These are phyloP conservation scores for Pomacea maculata DNA, from an alignment of 1,140 invertebrate species.

Conservation along the genomic window DNA sequence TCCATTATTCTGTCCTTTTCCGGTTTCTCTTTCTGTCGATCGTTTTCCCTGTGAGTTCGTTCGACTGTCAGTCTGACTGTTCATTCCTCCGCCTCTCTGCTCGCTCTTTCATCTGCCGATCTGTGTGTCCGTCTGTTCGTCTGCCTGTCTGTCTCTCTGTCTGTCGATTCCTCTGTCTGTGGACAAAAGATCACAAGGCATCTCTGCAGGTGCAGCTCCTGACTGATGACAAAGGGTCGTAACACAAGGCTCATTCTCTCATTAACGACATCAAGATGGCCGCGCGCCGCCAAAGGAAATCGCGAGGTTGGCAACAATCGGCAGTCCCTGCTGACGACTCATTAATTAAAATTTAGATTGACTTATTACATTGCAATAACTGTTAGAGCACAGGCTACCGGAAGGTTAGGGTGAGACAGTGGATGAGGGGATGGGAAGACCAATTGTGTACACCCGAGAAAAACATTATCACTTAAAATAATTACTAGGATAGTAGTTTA, in stretches of 20 bases:
- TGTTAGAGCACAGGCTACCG: no score
- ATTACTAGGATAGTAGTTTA: no score
- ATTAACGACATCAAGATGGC: no score
- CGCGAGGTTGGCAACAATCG: no score
- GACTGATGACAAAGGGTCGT: no score
- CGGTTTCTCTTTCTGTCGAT: background rate
- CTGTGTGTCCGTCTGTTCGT: conserved; percentile 5
- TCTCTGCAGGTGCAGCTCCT: no score
- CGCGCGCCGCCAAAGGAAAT: no score
- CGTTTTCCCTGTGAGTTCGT: background rate
- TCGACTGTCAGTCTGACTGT: background rate
- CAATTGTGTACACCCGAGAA: background rate
- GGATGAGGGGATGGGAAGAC: background rate
- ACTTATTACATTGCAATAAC: background rate
- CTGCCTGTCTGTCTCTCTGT: conserved; percentile 10
- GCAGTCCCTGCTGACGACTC: no score
- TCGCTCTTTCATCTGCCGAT: background rate
- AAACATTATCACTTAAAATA: background rate
- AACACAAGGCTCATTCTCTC: no score
- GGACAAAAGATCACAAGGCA: no score
- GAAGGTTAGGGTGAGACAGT: background rate
- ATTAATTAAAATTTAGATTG: no score
- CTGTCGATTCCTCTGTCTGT: background rate
- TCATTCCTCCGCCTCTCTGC: background rate
- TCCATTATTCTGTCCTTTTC: background rate